Conservation (phyloP, 1,140 invertebrate genomes). For the Metaphire vulgaris region DNA sequence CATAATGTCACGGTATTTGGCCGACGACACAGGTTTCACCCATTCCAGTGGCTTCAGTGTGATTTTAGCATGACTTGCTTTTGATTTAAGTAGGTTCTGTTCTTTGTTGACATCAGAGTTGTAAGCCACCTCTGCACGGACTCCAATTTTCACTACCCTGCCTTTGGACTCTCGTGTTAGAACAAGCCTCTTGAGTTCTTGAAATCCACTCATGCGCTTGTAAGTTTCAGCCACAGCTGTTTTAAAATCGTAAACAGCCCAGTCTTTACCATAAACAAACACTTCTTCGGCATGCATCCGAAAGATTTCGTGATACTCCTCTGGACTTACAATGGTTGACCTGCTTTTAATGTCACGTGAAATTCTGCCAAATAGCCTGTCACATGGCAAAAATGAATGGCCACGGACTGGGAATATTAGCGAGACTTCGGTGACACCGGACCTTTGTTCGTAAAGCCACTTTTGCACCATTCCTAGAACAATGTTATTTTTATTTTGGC, state of each 20-base stretch:
- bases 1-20: neutral
- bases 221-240: neutral
- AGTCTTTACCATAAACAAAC: conserved; percentile 1
- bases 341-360: neutral
- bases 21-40: neutral
- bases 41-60: neutral
- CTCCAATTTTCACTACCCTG: neutral
- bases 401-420: too few relatives aligned
- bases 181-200: neutral
- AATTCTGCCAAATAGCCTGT: neutral
- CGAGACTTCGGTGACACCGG: too few relatives aligned
- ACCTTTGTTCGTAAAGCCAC: too few relatives aligned
- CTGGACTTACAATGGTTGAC: neutral
- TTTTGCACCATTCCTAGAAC: too few relatives aligned
- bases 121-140: neutral
- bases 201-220: neutral
- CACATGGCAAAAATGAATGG: conserved; percentile 1
- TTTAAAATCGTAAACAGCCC: neutral
- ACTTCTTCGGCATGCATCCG: neutral
- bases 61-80: neutral
- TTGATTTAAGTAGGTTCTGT: neutral
- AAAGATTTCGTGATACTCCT: neutral
- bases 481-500: too few relatives aligned
- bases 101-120: neutral
- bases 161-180: neutral